Conservation (phyloP, 2,888 invertebrate genomes). For the Spisula subtruncata region DNA sequence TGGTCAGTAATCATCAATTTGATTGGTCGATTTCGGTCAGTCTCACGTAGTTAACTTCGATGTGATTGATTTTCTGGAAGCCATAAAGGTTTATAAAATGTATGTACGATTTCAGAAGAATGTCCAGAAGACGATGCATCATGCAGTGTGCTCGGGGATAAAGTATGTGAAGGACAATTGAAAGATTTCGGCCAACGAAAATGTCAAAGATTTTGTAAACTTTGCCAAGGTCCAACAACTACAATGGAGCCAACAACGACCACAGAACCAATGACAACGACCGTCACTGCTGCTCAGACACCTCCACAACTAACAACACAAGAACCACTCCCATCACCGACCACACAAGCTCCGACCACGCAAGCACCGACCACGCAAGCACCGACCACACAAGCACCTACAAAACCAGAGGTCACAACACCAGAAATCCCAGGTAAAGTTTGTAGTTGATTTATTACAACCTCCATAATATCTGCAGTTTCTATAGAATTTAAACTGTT, state of each 20-base stretch:
- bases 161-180: constrained; percentile 14
- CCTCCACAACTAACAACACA: no score
- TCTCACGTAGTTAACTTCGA: no score
- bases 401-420: neutral
- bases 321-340: no score
- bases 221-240: neutral
- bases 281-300: no score
- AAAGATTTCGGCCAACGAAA: constrained; percentile 36
- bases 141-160: constrained; percentile 20
- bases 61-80: no score
- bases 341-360: no score
- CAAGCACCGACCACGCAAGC: no score
- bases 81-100: no score
- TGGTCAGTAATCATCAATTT: no score
- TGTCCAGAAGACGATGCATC: constrained; percentile 32
- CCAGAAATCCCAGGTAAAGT: neutral
- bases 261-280: neutral
- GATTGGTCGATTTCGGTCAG: no score
- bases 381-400: no score
- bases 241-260: neutral
- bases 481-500: no score
- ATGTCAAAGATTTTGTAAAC: constrained; percentile 35
- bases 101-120: neutral
- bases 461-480: neutral
- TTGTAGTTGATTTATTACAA: neutral